Evolutionary conservation across 2,888 invertebrate genomes (phyloP).

Genomic region (Ecdyonurus torrentis): DNA sequence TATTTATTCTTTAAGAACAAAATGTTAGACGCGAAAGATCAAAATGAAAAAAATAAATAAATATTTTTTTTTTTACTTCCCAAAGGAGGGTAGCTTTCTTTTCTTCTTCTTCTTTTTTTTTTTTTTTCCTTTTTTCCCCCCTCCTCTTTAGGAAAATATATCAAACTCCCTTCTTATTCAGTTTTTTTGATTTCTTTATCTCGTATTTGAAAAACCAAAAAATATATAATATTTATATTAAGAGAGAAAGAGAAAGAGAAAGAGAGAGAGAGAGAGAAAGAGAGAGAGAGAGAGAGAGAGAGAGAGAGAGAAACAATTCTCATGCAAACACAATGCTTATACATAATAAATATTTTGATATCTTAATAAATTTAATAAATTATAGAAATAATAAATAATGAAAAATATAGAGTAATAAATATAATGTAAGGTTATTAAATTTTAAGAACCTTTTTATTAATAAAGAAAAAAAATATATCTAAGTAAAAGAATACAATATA

Average conservation of each 20-base stretch:
- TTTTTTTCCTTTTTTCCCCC: background rate
- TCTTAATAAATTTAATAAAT: background rate
- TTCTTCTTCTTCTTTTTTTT: background rate
- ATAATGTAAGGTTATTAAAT: too few relatives aligned
- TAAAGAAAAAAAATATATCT: too few relatives aligned
- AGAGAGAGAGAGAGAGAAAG: background rate
- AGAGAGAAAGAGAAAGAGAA: too few relatives aligned
- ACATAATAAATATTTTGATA: background rate
- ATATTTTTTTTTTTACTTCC: background rate
- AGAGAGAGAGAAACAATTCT: background rate
- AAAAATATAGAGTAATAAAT: too few relatives aligned
- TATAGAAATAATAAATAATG: background rate
- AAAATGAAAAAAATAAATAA: background rate
- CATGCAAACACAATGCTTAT: background rate
- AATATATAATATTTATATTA: background rate
- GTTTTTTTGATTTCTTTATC: background rate
- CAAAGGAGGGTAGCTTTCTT: background rate
- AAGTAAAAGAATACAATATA: too few relatives aligned
- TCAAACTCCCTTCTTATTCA: background rate
- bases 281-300: background rate
- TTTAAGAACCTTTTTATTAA: too few relatives aligned
- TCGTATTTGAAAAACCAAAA: background rate
- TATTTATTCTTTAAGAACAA: background rate
- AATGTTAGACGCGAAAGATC: background rate
- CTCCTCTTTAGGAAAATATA: background rate